Evolutionary conservation across 2,888 invertebrate genomes (phyloP).

Genomic region (Achlya flavicornis): DNA sequence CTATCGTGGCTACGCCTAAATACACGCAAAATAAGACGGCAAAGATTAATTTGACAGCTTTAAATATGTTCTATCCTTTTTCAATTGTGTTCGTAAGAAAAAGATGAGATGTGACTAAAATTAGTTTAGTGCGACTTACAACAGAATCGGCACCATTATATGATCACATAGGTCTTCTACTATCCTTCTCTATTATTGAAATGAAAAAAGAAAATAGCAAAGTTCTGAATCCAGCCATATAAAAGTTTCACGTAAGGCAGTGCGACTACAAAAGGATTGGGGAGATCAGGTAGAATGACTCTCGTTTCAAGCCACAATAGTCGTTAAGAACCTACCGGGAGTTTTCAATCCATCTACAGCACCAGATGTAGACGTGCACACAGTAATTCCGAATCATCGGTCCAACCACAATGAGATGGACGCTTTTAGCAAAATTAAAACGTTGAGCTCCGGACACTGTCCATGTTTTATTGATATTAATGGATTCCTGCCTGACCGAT

Average conservation of each 20-base stretch:
- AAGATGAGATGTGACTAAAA: too few species aligned
- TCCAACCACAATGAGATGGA: slow-evolving; percentile 71
- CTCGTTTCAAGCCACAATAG: slow-evolving; percentile 50
- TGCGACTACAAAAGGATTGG: slow-evolving; percentile 41
- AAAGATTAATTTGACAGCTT: too few species aligned
- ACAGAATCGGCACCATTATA: too few species aligned
- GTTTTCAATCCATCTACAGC: slow-evolving; percentile 17
- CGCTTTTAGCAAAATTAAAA: slow-evolving; percentile 81
- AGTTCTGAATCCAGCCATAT: slow-evolving; percentile 6
- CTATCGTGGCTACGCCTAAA: too few species aligned
- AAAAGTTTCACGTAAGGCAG: slow-evolving; percentile 20
- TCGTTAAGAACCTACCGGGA: slow-evolving; percentile 57
- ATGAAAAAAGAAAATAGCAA: not conserved
- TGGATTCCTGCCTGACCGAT: slow-evolving; percentile 34
- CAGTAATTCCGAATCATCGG: slow-evolving; percentile 67
- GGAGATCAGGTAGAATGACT: slow-evolving; percentile 51
- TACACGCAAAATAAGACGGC: too few species aligned
- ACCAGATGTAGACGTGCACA: slow-evolving; percentile 23
- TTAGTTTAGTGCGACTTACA: too few species aligned
- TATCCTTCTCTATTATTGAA: not conserved
- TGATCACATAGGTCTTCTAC: not conserved
- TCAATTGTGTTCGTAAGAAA: too few species aligned
- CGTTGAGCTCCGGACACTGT: slow-evolving; percentile 50
- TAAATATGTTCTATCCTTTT: too few species aligned
- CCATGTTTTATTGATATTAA: slow-evolving; percentile 71